Base-by-base conservation (phyloP, 2,113 vertebrate species). In the Zosterops borbonicus region DNA sequence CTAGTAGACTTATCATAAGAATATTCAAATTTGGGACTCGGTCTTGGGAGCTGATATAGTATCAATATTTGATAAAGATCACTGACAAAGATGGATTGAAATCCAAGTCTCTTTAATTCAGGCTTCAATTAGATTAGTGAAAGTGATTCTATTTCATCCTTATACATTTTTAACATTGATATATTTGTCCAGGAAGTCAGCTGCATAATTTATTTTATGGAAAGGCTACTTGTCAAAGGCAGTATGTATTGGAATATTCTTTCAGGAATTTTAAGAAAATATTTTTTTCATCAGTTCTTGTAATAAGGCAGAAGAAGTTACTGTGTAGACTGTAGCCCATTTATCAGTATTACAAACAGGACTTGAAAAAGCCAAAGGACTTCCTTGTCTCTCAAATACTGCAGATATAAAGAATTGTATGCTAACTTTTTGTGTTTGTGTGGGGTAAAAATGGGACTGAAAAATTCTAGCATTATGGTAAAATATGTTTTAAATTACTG, bases 81-180 rank as follows among this genome's bases (percentile, higher is more conserved):
- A 46, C 33, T 91, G 64, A 84, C 77, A 87, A 77, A 95, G 89
- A 78, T 87, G 55, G 29, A 74, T 77, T 92, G 89, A 94, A 94
- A 92, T 91, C 28, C 56, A 96, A 91, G 77, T 87, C 50, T 70
- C 23, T 71, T 83, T 59, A 84, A 62, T 94, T 91, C 47, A 81
- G 68, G 10, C 49, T 80, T 85, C 83, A 83, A 1, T 95, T 92
- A 83, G 64, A 83, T 89, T 77, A 73, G 46, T 37, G 23, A 63
- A 91, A 89, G 84, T 70, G 69, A 83, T 95, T 89, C 73, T 83
- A 0, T 82, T 94, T 95, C 88, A 82, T 91, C 35, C 85, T 94
- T 91, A 87, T 71, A 70, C 74, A 92, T 93, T 89, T 96, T 95
- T 90, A 96, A 94, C 67, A 55, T 82, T 82, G 74, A 91, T 91